phyloP scores from a whole-genome alignment of 2,888 invertebrate species.

The Tenthredo livida region DNA sequence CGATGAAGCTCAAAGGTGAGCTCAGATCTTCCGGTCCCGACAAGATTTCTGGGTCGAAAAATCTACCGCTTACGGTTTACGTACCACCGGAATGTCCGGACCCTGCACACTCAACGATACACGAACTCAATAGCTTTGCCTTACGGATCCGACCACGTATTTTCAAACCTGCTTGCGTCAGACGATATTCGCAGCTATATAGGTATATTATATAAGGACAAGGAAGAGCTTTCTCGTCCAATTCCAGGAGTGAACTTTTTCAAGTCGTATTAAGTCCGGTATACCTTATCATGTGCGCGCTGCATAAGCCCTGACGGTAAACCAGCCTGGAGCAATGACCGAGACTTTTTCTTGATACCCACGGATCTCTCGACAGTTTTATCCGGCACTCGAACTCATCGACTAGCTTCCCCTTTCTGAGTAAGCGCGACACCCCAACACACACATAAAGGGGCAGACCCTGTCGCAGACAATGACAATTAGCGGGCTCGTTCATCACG shows the following conservation, averaged over 20 bases:
- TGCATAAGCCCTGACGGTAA: background rate
- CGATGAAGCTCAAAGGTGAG: constrained; percentile 36
- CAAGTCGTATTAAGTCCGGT: background rate
- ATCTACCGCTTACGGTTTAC: background rate
- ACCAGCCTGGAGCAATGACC: constrained; percentile 8
- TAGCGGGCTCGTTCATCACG: constrained; percentile 52
- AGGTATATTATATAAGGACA: too few relatives aligned
- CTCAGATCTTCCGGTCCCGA: constrained; percentile 41
- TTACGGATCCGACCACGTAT: background rate
- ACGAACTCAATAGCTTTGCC: background rate
- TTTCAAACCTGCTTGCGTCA: background rate
- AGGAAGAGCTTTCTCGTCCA: too few relatives aligned
- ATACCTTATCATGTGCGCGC: background rate
- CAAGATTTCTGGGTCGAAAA: constrained; percentile 27
- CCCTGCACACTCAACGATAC: constrained; percentile 12
- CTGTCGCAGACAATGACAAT: constrained; percentile 51
- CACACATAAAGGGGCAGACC: constrained; percentile 28
- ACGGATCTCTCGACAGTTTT: constrained; percentile 43
- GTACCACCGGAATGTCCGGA: constrained; percentile 31
- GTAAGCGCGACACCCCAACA: constrained; percentile 31
- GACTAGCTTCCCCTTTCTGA: constrained; percentile 38
- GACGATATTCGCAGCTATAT: background rate
- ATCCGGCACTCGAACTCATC: constrained; percentile 42
- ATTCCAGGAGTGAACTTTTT: background rate
- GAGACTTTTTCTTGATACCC: constrained; percentile 1